phyloP scores from a whole-genome alignment of 2,797 vertebrate genomes.

The Sciurus carolinensis region DNA sequence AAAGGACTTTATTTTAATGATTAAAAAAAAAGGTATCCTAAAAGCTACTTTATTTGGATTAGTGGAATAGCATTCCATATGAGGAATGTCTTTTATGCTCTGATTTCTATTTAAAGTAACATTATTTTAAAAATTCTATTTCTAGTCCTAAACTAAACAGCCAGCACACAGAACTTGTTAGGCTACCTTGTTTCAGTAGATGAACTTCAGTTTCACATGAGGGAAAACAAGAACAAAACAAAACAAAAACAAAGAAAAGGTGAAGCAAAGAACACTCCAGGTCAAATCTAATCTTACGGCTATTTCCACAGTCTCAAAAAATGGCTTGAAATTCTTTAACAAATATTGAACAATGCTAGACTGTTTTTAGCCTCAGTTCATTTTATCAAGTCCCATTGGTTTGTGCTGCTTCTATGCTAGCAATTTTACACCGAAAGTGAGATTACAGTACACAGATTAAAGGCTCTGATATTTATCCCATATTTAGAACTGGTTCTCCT shows the following conservation, averaged over 20 bases:
- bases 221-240: not conserved
- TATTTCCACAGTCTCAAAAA: constrained; percentile 19
- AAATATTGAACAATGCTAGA: constrained; percentile 35
- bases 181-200: not conserved
- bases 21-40: constrained; percentile 11
- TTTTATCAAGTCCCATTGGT: not conserved
- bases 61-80: constrained; percentile 43
- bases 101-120: constrained; percentile 72
- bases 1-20: constrained; percentile 63
- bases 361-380: constrained; percentile 21
- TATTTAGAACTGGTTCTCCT: constrained; percentile 28
- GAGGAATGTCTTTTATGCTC: constrained; percentile 56
- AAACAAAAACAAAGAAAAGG: not conserved
- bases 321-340: constrained; percentile 33
- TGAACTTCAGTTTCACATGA: not conserved
- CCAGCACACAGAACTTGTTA: not conserved
- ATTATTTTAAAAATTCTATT: constrained; percentile 67
- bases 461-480: not conserved
- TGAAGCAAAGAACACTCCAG: not conserved
- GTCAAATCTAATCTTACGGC: not conserved
- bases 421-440: not conserved
- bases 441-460: not conserved
- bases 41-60: constrained; percentile 71
- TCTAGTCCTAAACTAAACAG: constrained; percentile 59
- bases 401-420: not conserved